Evolutionary conservation across 2,888 invertebrate species (phyloP).

Genomic region (Osedax fenrisi): DNA sequence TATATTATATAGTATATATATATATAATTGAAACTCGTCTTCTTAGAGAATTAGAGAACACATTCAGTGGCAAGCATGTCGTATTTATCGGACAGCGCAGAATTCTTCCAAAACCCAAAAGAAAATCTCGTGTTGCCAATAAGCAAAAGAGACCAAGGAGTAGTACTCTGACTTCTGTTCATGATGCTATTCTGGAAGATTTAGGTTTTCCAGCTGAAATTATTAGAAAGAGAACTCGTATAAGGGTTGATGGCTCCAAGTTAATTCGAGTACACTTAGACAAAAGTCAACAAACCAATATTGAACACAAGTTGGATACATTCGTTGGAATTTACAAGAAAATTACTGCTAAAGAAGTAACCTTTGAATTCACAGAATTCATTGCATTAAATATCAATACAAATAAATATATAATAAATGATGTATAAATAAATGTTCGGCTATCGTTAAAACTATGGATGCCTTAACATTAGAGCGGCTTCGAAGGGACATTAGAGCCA

Average conservation of each 20-base stretch:
- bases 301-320: slow-evolving; percentile 98
- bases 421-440: too few species aligned
- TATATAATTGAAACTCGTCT: slow-evolving; percentile 85
- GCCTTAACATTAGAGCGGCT: too few species aligned
- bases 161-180: slow-evolving; percentile 88
- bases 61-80: slow-evolving; percentile 95
- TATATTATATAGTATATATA: too few species aligned
- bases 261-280: slow-evolving; percentile 85
- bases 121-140: slow-evolving; percentile 69
- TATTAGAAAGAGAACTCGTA: slow-evolving; percentile 89
- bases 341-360: slow-evolving; percentile 93
- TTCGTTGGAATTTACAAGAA: slow-evolving; percentile 97
- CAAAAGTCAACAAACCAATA: slow-evolving; percentile 93
- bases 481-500: too few species aligned
- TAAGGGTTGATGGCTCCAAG: slow-evolving; percentile 87
- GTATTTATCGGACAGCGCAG: slow-evolving; percentile 86
- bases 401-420: slow-evolving; percentile 14
- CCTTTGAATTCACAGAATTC: slow-evolving; percentile 96
- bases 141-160: slow-evolving; percentile 67
- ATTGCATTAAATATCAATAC: slow-evolving; percentile 37
- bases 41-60: slow-evolving; percentile 95
- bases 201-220: slow-evolving; percentile 97
- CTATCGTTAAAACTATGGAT: too few species aligned
- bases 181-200: slow-evolving; percentile 91
- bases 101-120: slow-evolving; percentile 90